Percentiles rank a stretch among this genome's conserved stretches.
Conservation (phyloP, 2,888 invertebrate species). For the Barypeithes pellucidus region DNA sequence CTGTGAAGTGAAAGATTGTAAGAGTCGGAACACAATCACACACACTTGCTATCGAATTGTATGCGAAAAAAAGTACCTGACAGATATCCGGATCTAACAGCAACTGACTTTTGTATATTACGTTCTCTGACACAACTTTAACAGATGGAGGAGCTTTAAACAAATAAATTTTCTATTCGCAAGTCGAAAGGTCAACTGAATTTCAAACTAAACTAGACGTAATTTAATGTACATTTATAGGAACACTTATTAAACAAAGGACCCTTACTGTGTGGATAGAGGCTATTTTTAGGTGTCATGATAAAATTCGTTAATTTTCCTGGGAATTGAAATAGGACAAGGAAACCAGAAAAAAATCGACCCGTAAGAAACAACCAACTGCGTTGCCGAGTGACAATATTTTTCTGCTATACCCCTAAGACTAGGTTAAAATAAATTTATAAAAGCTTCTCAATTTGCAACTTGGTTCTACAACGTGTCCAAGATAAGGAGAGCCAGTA, state of each 20-base stretch:
- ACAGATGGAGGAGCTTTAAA: not conserved
- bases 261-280: not conserved
- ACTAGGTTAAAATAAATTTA: no score
- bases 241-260: slow-evolving; percentile 23
- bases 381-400: no score
- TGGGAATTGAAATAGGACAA: no score
- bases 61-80: no score
- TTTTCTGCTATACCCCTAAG: no score
- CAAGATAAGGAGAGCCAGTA: no score
- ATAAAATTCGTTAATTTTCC: not conserved
- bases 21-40: no score
- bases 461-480: no score
- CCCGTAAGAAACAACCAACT: no score
- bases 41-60: no score
- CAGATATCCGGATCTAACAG: slow-evolving; percentile 1
- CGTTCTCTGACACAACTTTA: not conserved
- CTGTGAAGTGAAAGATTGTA: not conserved
- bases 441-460: no score
- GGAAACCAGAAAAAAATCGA: no score
- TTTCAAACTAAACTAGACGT: slow-evolving; percentile 27
- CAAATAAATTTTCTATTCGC: slow-evolving; percentile 9
- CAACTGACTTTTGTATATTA: not conserved
- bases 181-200: slow-evolving; percentile 40
- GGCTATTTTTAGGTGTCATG: not conserved
- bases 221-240: slow-evolving; percentile 7